Conservation (phyloP, 2,113 vertebrate genomes). For the Ptilonorhynchus violaceus region DNA sequence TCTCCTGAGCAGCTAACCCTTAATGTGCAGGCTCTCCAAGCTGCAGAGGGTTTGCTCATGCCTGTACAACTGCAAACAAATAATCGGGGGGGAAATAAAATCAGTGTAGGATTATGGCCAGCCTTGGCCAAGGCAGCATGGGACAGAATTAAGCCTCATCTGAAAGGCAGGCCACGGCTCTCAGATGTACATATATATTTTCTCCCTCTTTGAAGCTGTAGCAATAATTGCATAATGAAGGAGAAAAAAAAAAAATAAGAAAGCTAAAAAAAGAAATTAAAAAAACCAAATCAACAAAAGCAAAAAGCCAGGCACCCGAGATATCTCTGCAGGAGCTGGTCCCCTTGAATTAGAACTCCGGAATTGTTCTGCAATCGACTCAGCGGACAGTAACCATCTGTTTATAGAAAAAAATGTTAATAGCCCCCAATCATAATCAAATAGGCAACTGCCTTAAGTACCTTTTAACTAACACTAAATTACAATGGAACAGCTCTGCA, state of each 20-base stretch:
- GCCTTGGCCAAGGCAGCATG: not conserved
- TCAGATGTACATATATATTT: not conserved
- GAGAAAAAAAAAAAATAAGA: accelerated
- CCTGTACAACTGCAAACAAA: not conserved
- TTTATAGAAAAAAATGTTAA: slow-evolving; percentile 69
- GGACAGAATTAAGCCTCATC: not conserved
- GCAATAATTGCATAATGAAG: not conserved
- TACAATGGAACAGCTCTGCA: slow-evolving; percentile 56
- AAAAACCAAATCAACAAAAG: not conserved
- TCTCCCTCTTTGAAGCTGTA: not conserved
- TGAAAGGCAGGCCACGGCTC: not conserved
- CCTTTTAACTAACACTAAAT: slow-evolving; percentile 72
- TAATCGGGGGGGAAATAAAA: not conserved
- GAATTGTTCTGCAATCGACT: slow-evolving; percentile 41
- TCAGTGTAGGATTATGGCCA: not conserved
- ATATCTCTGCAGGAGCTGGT: slow-evolving; percentile 5
- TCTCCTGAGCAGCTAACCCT: not conserved
- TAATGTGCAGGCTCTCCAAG: not conserved
- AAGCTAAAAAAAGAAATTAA: not conserved
- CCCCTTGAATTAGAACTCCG: slow-evolving; percentile 57
- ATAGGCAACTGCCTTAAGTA: slow-evolving; percentile 71
- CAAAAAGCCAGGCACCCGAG: not conserved
- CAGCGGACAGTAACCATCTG: slow-evolving; percentile 67
- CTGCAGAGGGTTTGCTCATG: not conserved
- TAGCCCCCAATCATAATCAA: slow-evolving; percentile 71